phyloP scores from a whole-genome alignment of 2,113 vertebrate species.

The Nicator chloris region DNA sequence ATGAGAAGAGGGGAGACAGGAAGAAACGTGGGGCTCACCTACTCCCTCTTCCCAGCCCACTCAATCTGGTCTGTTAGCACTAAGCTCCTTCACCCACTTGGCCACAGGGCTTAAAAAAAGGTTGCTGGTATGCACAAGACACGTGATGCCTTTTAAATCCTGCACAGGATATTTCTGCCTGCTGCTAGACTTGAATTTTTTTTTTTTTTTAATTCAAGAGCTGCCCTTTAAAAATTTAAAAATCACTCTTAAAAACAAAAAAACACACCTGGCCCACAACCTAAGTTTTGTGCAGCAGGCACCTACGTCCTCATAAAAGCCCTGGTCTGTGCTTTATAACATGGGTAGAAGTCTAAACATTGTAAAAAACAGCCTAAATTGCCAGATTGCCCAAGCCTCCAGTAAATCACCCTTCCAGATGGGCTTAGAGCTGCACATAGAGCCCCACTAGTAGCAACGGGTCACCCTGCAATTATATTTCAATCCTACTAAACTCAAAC shows the following conservation, averaged over 20 bases:
- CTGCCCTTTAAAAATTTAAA: conserved; percentile 21
- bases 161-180: not conserved
- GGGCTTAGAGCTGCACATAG: not conserved
- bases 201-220: not conserved
- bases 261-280: not conserved
- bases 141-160: conserved; percentile 19
- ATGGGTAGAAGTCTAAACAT: conserved; percentile 26
- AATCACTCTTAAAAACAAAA: not conserved
- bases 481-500: not conserved
- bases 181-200: not conserved
- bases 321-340: conserved; percentile 1
- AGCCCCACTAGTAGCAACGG: not conserved
- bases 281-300: not conserved
- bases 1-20: not conserved
- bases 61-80: not conserved
- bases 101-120: not conserved
- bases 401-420: conserved; percentile 63
- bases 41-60: not conserved
- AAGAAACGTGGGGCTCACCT: not conserved
- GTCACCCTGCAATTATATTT: not conserved
- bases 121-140: not conserved
- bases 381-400: conserved; percentile 28
- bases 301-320: conserved; percentile 39
- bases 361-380: conserved; percentile 9
- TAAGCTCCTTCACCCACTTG: not conserved